Percentiles rank a stretch among this genome's conserved stretches.
phyloP scores from a whole-genome alignment of 2,888 invertebrate species.

The Argyresthia albistria region DNA sequence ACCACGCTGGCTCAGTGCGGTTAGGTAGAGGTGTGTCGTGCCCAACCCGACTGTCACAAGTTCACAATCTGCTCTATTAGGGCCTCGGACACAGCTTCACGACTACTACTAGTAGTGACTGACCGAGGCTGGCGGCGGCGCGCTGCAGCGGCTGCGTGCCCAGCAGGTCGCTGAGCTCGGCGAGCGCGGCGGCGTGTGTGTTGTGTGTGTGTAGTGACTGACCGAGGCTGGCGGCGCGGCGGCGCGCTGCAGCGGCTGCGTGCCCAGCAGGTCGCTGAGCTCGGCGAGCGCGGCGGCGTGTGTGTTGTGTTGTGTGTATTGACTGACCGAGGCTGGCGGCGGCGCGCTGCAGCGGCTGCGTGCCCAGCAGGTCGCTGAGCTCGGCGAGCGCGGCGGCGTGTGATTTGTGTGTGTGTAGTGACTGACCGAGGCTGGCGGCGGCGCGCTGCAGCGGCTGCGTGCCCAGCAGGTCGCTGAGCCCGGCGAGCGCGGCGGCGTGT shows the following conservation, averaged over 20 bases:
- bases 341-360: constrained; percentile 36
- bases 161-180: constrained; percentile 14
- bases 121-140: constrained; percentile 24
- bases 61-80: no score
- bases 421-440: constrained; percentile 12
- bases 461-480: constrained; percentile 86
- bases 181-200: constrained; percentile 6
- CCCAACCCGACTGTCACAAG: no score
- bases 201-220: no score
- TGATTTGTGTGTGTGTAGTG: no score
- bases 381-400: constrained; percentile 7
- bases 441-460: constrained; percentile 69
- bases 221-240: constrained; percentile 8
- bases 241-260: constrained; percentile 65
- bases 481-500: constrained; percentile 81
- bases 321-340: constrained; percentile 19
- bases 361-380: constrained; percentile 13
- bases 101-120: neutral
- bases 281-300: constrained; percentile 83
- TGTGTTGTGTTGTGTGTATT: no score
- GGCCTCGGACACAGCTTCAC: no score
- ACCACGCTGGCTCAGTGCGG: no score
- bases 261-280: constrained; percentile 85
- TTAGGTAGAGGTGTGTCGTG: no score
- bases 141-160: constrained; percentile 31